Conservation (phyloP, 1,140 invertebrate species). For the Lucilia sericata region DNA sequence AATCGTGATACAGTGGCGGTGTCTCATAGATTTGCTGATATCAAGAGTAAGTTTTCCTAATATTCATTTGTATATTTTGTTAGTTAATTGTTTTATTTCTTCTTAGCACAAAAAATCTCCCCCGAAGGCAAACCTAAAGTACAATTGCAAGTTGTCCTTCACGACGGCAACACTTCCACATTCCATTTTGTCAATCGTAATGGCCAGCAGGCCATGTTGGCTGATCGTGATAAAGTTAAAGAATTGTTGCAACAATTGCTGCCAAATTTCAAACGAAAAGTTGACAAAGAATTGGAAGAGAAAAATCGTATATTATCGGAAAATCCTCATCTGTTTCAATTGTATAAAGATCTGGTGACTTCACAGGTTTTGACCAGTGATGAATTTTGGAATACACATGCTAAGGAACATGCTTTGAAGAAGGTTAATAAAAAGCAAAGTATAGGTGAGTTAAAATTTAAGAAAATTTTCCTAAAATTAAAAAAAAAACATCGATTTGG, state of each 20-base stretch:
- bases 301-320: conserved; percentile 87
- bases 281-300: conserved; percentile 93
- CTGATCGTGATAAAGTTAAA: conserved; percentile 94
- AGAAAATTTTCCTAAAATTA: no score
- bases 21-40: conserved; percentile 94
- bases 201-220: conserved; percentile 84
- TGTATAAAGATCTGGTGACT: conserved; percentile 94
- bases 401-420: conserved; percentile 81
- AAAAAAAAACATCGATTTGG: no score
- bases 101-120: conserved; percentile 96
- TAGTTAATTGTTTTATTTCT: conserved; percentile 29
- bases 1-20: conserved; percentile 91
- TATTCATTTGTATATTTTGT: background rate
- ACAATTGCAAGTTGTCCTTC: conserved; percentile 96
- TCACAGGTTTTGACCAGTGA: conserved; percentile 93
- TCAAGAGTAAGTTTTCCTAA: conserved; percentile 82
- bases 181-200: conserved; percentile 97
- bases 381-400: conserved; percentile 95
- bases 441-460: conserved; percentile 74
- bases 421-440: conserved; percentile 81
- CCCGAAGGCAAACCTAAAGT: conserved; percentile 98
- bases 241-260: conserved; percentile 90
- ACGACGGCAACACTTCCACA: conserved; percentile 93
- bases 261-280: conserved; percentile 95
- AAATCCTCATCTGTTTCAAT: conserved; percentile 84